These are phyloP conservation scores for Acronicta alni DNA, from an alignment of 2,888 invertebrate genomes.

Conservation along the genomic window DNA sequence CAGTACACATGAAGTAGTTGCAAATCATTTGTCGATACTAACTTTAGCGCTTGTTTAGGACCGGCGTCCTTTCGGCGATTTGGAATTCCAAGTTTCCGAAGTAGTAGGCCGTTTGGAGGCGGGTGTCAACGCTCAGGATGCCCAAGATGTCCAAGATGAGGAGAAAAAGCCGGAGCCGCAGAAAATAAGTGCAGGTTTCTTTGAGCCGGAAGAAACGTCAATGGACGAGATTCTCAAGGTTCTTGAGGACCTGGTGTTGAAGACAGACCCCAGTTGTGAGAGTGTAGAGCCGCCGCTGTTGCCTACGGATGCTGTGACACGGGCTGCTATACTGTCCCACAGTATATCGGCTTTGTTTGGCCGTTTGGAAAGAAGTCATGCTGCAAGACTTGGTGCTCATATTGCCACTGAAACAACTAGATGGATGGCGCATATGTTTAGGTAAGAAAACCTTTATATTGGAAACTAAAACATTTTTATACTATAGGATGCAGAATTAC, in stretches of 20 bases:
- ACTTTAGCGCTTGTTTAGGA: constrained; percentile 79
- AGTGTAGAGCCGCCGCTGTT: constrained; percentile 90
- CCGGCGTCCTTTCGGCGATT: constrained; percentile 90
- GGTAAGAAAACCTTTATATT: constrained; percentile 80
- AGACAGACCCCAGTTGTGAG: constrained; percentile 90
- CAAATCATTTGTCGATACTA: constrained; percentile 43
- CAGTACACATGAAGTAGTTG: constrained; percentile 22
- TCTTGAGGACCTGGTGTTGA: constrained; percentile 90
- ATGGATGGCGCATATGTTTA: constrained; percentile 96
- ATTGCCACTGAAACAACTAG: constrained; percentile 95
- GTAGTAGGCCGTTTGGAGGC: constrained; percentile 92
- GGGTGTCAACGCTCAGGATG: constrained; percentile 86
- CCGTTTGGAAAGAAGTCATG: constrained; percentile 93
- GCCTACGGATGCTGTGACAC: constrained; percentile 90
- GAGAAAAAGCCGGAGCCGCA: constrained; percentile 78
- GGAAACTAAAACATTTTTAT: neutral
- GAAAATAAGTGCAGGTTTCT: constrained; percentile 87
- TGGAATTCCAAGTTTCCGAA: constrained; percentile 93
- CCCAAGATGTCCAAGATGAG: constrained; percentile 76
- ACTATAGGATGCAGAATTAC: too few species aligned
- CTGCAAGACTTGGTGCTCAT: constrained; percentile 94
- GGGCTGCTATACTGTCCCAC: constrained; percentile 93
- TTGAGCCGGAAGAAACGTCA: constrained; percentile 87
- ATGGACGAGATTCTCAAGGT: constrained; percentile 90
- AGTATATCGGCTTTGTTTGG: constrained; percentile 96